Base-by-base conservation (phyloP, 2,797 vertebrate genomes). In the Benthosema pterotum region DNA sequence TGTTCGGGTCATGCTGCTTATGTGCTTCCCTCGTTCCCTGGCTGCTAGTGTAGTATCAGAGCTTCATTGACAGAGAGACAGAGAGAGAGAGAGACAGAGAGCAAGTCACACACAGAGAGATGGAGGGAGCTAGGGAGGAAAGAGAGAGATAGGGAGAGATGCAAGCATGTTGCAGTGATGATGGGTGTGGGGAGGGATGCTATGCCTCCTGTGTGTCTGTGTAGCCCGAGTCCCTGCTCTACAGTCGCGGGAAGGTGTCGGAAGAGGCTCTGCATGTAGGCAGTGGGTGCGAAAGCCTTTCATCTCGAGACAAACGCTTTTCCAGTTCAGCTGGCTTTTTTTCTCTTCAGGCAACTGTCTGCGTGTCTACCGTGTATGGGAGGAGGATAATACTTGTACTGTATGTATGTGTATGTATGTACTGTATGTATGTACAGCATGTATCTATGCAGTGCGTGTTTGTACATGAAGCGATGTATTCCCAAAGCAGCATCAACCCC, bases 271-370 rank as follows among this genome's bases (percentile, higher is more conserved):
- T 81, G 87, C 86, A 88, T 91, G 92, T 92, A 92, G 91, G 92
- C 91, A 90, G 90, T 83, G 91, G 88, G 91, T 91, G 91, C 92
- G 91, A 93, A 38, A 92, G 90, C 88, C 91, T 92, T 93, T 94
- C 88, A 93, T 94, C 90, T 93, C 79, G 80, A 92, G 87, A 91
- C 86, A 89, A 92, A 91, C 46, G 91, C 83, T 91, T 89, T 90
- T 89, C 86, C 80, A 87, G 80, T 89, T 93, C 80, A 88, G 79
- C 65, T 74, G 80, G 87, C 74, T 87, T 75, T 78, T 67, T 80
- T 22, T 22, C 4, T 22, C 19, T 22, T 71, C 62, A 79, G 79
- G 75, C 73, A 79, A 80, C 67, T 87, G 80, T 80, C 67, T 87
- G 80, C 69, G 72, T 80, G 74, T 83, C 69, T 77, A 69, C 51